Conservation (phyloP, 2,888 invertebrate genomes). For the Germaria angustata region DNA sequence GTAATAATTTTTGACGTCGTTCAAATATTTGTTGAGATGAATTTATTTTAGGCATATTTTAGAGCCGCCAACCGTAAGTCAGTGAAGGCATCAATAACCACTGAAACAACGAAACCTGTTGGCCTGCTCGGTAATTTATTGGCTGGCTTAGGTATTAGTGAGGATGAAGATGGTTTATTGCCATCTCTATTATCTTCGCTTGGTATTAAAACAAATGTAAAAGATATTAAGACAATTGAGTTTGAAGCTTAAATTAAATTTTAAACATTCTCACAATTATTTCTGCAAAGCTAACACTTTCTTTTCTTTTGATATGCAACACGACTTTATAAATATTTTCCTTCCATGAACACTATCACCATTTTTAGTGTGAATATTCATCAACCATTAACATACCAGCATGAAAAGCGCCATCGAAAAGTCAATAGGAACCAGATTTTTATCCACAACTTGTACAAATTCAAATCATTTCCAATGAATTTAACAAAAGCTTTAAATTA, state of each 20-base stretch:
- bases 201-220: not conserved
- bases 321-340: too few relatives aligned
- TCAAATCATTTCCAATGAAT: too few relatives aligned
- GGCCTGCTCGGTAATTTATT: conserved; percentile 24
- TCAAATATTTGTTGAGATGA: not conserved
- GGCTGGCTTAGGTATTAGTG: conserved; percentile 2
- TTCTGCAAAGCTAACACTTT: not conserved
- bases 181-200: not conserved
- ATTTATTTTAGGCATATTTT: conserved; percentile 11
- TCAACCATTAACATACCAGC: too few relatives aligned
- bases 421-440: too few relatives aligned
- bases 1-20: not conserved
- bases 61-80: not conserved
- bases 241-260: too few relatives aligned
- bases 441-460: too few relatives aligned
- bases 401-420: too few relatives aligned
- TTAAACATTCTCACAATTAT: too few relatives aligned
- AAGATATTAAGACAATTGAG: not conserved
- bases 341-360: too few relatives aligned
- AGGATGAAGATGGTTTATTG: not conserved
- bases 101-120: not conserved
- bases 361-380: too few relatives aligned
- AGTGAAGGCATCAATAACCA: not conserved
- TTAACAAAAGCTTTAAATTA: too few relatives aligned
- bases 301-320: not conserved